Evolutionary conservation across 2,113 vertebrate species (phyloP).

Genomic region (Choloepus hoffmanni): DNA sequence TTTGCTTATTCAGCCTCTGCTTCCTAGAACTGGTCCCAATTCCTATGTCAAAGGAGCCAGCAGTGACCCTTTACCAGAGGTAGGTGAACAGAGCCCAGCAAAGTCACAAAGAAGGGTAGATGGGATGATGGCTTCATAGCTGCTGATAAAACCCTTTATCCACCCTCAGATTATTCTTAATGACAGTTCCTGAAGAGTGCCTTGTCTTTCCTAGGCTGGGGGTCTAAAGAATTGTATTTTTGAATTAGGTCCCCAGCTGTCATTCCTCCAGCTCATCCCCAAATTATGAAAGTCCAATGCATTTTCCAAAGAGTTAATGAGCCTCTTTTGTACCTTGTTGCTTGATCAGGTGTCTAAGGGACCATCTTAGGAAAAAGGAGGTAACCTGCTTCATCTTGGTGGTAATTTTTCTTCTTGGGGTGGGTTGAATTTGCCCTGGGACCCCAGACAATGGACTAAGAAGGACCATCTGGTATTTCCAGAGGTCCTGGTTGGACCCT

Average conservation of each 20-base stretch:
- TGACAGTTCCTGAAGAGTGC: not conserved
- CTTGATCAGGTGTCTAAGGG: not conserved
- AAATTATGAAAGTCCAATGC: conserved; percentile 13
- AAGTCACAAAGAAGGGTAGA: not conserved
- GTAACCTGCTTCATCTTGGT: not conserved
- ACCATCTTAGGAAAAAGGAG: not conserved
- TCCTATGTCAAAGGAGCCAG: not conserved
- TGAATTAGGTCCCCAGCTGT: not conserved
- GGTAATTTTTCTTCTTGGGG: not conserved
- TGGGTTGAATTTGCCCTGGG: not conserved
- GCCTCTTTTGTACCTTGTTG: not conserved
- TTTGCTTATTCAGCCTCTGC: not conserved
- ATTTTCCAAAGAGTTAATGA: conserved; percentile 33
- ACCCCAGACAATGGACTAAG: not conserved
- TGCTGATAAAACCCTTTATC: not conserved
- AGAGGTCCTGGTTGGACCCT: not conserved
- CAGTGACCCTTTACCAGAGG: not conserved
- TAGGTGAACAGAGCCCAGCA: not conserved
- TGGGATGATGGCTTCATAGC: not conserved
- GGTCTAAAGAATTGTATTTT: conserved; percentile 13
- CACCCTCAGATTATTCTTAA: not conserved
- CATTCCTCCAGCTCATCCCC: conserved; percentile 19
- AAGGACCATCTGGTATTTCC: not conserved
- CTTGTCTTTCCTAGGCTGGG: not conserved
- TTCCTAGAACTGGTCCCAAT: not conserved